Evolutionary conservation across 1,140 invertebrate species (phyloP).

Genomic region (Pseudomyrmex pallidus): DNA sequence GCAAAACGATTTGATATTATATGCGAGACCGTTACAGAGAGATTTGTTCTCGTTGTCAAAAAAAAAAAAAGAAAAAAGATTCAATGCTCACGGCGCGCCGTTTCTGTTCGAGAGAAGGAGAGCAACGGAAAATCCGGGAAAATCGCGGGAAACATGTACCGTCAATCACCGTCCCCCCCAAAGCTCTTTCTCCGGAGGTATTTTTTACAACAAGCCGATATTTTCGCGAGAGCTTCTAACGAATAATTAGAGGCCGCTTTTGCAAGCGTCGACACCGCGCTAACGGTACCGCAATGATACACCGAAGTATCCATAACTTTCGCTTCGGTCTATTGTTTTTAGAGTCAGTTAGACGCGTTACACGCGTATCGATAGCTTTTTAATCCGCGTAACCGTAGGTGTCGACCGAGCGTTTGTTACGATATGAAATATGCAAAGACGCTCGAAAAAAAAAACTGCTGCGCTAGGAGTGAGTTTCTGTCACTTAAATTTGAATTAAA

Average conservation of each 20-base stretch:
- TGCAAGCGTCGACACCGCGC: background rate
- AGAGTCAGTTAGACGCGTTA: background rate
- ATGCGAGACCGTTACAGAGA: background rate
- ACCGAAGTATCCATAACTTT: slow-evolving; percentile 36
- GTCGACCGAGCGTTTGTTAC: background rate
- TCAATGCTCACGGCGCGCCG: background rate
- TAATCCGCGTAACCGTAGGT: background rate
- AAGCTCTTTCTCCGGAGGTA: slow-evolving; percentile 28
- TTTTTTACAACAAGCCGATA: slow-evolving; percentile 47
- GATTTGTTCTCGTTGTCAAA: background rate
- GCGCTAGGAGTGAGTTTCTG: too few relatives aligned
- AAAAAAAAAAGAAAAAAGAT: background rate
- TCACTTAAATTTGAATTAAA: too few relatives aligned
- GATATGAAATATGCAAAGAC: too few relatives aligned
- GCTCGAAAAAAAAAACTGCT: too few relatives aligned
- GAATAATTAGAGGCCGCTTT: slow-evolving; percentile 47
- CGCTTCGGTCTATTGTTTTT: slow-evolving; percentile 12
- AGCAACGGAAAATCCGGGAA: slow-evolving; percentile 32
- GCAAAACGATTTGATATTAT: background rate
- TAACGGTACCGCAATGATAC: slow-evolving; percentile 3
- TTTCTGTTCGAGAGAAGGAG: slow-evolving; percentile 21
- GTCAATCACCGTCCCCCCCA: slow-evolving; percentile 19
- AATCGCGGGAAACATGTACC: slow-evolving; percentile 26
- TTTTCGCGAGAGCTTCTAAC: slow-evolving; percentile 34
- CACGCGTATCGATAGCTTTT: background rate